A percentile compares a stretch with the other conserved stretches of the same genome.
phyloP scores from a whole-genome alignment of 2,113 vertebrate genomes.

The Trinectes maculatus region DNA sequence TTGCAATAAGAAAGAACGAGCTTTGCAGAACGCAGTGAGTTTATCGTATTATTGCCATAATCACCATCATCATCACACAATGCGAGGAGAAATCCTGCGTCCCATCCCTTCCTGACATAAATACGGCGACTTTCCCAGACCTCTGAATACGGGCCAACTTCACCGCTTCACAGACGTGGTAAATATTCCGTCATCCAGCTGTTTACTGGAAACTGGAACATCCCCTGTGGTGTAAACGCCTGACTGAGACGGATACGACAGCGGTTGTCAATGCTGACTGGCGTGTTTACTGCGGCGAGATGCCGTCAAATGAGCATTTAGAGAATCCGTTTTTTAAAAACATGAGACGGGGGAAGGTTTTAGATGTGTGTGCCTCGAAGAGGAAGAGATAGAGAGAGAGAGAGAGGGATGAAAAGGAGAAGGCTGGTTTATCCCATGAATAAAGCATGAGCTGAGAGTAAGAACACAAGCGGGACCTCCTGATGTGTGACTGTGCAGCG shows the following conservation, averaged over 20 bases:
- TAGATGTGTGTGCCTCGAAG: constrained; percentile 10
- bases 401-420: neutral
- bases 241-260: constrained; percentile 9
- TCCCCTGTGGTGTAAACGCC: constrained; percentile 34
- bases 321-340: neutral
- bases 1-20: constrained; percentile 49
- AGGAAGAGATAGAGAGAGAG: too few species aligned
- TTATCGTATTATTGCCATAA: constrained; percentile 71
- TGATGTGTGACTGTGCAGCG: constrained; percentile 59
- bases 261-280: constrained; percentile 2
- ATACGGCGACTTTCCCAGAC: constrained; percentile 53
- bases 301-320: constrained; percentile 8
- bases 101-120: constrained; percentile 55
- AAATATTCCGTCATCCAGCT: constrained; percentile 34
- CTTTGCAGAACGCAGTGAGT: constrained; percentile 54
- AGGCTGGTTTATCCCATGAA: constrained; percentile 59
- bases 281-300: too few species aligned
- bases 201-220: neutral
- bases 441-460: constrained; percentile 60
- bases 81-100: constrained; percentile 58
- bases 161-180: constrained; percentile 16
- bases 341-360: constrained; percentile 5
- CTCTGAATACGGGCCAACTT: constrained; percentile 34
- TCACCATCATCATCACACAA: constrained; percentile 63
- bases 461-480: constrained; percentile 48